Evolutionary conservation across 2,113 vertebrate genomes (phyloP), one percentile per base, ranked within the genome.

Genomic region (Nycticryphes semicollaris): DNA sequence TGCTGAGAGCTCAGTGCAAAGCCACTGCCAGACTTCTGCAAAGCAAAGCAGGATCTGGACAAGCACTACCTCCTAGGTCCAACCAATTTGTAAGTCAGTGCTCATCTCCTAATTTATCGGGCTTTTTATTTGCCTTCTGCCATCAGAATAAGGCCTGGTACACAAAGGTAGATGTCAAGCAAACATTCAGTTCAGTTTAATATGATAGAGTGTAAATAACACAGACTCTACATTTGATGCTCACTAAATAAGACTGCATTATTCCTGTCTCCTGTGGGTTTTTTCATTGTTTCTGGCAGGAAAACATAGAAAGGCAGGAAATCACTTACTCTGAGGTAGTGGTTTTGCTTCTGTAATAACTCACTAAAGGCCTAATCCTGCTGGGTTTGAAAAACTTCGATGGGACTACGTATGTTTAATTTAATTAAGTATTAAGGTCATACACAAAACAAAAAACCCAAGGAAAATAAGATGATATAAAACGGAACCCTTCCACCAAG

Each of bases 151-250:
- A 80, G 69, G 43, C 84, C 72, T 91, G 74, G 70, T 76, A 95
- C 92, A 90, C 77, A 59, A 82, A 98, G 93, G 92, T 95, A 97
- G 92, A 98, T 97, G 97, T 92, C 86, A 96, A 97, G 90, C 90
- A 97, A 97, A 97, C 82, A 93, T 92, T 95, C 91, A 76, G 48
- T 94, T 91, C 87, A 54, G 87, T 97, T 97, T 93, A 97, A 91
- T 83, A 86, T 89, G 93, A 91, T 30, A 84, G 63, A 94, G 69
- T 93, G 96, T 90, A 97, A 96, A 97, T 96, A 96, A 95, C 93
- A 92, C 78, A 80, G 87, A 73, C 90, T 79, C 85, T 63, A 59
- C 57, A 5, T 75, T 84, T 15, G 33, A 68, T 0, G 8, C 73
- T 95, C 88, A 89, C 92, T 91, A 96, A 95, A 94, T 94, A 95